Evolutionary conservation across 2,888 invertebrate species (phyloP), one percentile per base, ranked within the genome.

Genomic region (Halocaridina rubra): DNA sequence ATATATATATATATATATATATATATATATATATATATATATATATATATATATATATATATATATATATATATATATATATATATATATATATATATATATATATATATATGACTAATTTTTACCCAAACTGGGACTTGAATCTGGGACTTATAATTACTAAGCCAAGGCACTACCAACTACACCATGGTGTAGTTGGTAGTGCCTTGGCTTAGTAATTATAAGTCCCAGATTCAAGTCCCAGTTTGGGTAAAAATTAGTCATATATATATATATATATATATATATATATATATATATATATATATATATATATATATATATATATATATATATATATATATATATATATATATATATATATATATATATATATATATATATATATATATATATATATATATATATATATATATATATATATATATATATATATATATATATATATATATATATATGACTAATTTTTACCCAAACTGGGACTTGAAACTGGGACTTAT

Each of bases 181-280:
- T n/a, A n/a, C n/a, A n/a, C n/a, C n/a, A n/a, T n/a, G n/a, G n/a
- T n/a, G n/a, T n/a, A n/a, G n/a, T n/a, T n/a, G n/a, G n/a, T n/a
- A n/a, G n/a, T n/a, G n/a, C n/a, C n/a, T n/a, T n/a, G n/a, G n/a
- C n/a, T n/a, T n/a, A n/a, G n/a, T n/a, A n/a, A n/a, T n/a, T n/a
- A n/a, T n/a, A n/a, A n/a, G n/a, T n/a, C n/a, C n/a, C n/a, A n/a
- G n/a, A n/a, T n/a, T n/a, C n/a, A n/a, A n/a, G n/a, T n/a, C n/a
- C n/a, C n/a, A n/a, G n/a, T n/a, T n/a, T n/a, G n/a, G n/a, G n/a
- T n/a, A n/a, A 29, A 29, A 72, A 29, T 29, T 72, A 72, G 22
- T 24, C 30, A 72, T 72, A 72, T 72, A 72, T 72, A 72, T 72
- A 72, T 72, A 72, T 72, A 72, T 72, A 72, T 72, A 72, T 72